Evolutionary conservation across 2,797 vertebrate genomes (phyloP).

Genomic region (Acipenser transmontanus): DNA sequence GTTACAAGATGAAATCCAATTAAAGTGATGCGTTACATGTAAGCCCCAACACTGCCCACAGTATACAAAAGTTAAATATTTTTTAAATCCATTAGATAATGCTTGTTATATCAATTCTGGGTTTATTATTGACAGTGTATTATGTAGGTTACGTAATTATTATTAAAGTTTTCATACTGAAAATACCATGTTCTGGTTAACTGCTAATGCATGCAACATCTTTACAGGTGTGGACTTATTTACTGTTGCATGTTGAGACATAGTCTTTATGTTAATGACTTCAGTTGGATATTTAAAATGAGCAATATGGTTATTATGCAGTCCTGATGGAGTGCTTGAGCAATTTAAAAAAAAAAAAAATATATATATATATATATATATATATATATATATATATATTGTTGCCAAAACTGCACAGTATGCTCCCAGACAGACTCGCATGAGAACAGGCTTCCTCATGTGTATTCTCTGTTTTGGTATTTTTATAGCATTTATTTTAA

Average conservation of each 20-base stretch:
- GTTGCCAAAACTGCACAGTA: neutral
- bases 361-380: conserved; percentile 5
- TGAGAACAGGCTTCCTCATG: neutral
- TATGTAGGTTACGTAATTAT: too few relatives aligned
- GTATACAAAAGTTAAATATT: too few relatives aligned
- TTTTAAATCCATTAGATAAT: too few relatives aligned
- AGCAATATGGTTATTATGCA: conserved; percentile 23
- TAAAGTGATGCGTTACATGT: too few relatives aligned
- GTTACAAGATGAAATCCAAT: too few relatives aligned
- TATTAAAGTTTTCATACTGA: too few relatives aligned
- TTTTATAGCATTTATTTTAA: too few relatives aligned
- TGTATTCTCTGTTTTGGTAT: too few relatives aligned
- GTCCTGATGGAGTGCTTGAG: conserved; percentile 31
- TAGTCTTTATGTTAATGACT: conserved; percentile 25
- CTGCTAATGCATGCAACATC: conserved; percentile 10
- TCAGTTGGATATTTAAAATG: conserved; percentile 26
- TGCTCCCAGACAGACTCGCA: neutral
- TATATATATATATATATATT: neutral
- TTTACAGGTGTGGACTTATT: neutral
- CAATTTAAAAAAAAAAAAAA: neutral
- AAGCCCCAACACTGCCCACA: too few relatives aligned
- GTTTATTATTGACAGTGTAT: too few relatives aligned
- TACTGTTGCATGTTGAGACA: conserved; percentile 47
- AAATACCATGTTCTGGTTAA: conserved; percentile 11
- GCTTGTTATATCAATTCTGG: too few relatives aligned